phyloP scores from a whole-genome alignment of 30 jellyfish, hydroid and myxozoan genomes.

The Nemopilema nomurai region DNA sequence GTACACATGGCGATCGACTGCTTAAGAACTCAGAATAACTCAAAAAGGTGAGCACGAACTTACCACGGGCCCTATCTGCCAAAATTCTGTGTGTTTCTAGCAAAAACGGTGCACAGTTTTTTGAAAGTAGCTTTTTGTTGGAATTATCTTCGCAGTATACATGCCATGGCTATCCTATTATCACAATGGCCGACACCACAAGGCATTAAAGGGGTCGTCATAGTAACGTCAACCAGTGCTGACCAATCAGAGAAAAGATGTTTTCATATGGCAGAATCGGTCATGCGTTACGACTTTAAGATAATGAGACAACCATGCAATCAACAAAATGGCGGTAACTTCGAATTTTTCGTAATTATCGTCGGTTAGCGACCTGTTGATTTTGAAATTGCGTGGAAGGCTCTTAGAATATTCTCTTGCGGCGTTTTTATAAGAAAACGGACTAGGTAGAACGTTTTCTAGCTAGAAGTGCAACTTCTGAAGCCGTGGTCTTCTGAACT shows the following conservation, averaged over 20 bases:
- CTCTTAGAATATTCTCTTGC: background rate
- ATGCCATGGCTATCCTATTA: slow-evolving; percentile 75
- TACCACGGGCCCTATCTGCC: slow-evolving; percentile 14
- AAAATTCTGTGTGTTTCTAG: background rate
- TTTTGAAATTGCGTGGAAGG: background rate
- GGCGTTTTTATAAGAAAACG: background rate
- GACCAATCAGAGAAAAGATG: slow-evolving; percentile 56
- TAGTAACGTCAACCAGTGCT: slow-evolving; percentile 74
- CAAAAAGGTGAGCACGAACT: background rate
- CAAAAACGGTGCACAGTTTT: slow-evolving; percentile 19
- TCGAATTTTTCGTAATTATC: slow-evolving; percentile 18
- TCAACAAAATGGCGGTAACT: slow-evolving; percentile 72
- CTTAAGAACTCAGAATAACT: background rate
- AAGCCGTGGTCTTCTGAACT: slow-evolving; percentile 39
- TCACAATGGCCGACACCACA: slow-evolving; percentile 88
- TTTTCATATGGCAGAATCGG: slow-evolving; percentile 28
- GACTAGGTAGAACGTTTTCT: background rate
- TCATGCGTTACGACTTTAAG: slow-evolving; percentile 63
- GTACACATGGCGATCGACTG: slow-evolving; percentile 56
- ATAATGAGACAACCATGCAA: slow-evolving; percentile 46
- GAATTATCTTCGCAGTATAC: slow-evolving; percentile 45
- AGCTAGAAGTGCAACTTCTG: background rate
- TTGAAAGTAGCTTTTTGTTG: slow-evolving; percentile 20
- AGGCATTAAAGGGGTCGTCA: slow-evolving; percentile 75
- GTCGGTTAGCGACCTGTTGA: slow-evolving; percentile 9